Evolutionary conservation across 2,888 invertebrate species (phyloP), one percentile per base, ranked within the genome.

Genomic region (Aphrophora alni): DNA sequence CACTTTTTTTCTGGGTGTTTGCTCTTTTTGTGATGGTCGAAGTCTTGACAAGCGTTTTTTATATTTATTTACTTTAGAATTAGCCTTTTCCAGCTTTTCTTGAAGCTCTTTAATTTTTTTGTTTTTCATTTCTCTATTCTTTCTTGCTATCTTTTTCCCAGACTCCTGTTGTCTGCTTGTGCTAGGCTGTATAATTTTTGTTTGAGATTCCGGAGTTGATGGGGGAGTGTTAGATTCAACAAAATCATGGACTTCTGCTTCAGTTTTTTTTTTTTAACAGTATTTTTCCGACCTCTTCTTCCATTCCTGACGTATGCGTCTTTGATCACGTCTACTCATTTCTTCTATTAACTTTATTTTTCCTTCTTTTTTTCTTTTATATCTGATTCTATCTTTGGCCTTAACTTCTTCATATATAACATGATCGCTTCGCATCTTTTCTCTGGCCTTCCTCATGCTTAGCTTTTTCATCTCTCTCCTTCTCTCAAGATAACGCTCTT

Each of bases 381-480:
- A 73, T 17, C n/a, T 10, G 8, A 27, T 17, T 38, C 74, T 28
- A 17, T 26, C 27, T 73, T 73, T 73, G 5, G 4, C 7, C 14
- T 72, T 72, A 25, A 27, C n/a, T 27, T 27, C 33, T 72, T 26
- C 73, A 27, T 28, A 14, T 72, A 25, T 26, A 27, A 72, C 73
- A 7, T 24, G 73, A 17, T 72, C 25, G 7, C 4, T 73, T 27
- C 17, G 8, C 33, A 73, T 27, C n/a, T 73, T 26, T 27, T 69
- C 69, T n/a, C 69, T 69, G 27, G 69, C 21, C 24, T 69, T 69
- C n/a, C 69, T 69, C 68, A 68, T 68, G 68, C 68, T 69, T 5
- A n/a, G n/a, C n/a, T n/a, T n/a, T n/a, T n/a, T n/a, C n/a, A n/a
- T n/a, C n/a, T n/a, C n/a, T n/a, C n/a, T n/a, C n/a, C n/a, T n/a